Percentiles rank a stretch among this genome's conserved stretches.
Evolutionary conservation across 2,888 invertebrate species (phyloP).

Genomic region (Lasioglossum malachurum): DNA sequence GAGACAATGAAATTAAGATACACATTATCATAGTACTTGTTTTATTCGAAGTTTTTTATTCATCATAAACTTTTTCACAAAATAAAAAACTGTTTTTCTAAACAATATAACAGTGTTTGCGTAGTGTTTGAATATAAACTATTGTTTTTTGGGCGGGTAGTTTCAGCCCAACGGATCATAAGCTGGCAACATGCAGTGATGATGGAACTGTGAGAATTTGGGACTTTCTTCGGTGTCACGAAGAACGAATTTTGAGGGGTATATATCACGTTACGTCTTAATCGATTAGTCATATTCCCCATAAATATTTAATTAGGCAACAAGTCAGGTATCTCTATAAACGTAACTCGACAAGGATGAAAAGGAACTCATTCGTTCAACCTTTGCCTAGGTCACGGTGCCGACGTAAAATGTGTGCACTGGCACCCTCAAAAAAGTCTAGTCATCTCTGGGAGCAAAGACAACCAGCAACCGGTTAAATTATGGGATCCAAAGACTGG

Average conservation of each 20-base stretch:
- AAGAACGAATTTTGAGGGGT: conserved; percentile 97
- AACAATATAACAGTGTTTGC: conserved; percentile 46
- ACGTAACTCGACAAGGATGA: not conserved
- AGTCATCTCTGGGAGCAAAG: conserved; percentile 99
- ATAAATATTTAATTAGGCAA: not conserved
- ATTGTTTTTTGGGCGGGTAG: conserved; percentile 86
- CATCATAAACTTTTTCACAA: conserved; percentile 53
- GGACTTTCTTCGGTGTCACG: conserved; percentile 98
- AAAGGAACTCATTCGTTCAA: conserved; percentile 9
- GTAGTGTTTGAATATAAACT: conserved; percentile 74
- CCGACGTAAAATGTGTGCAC: conserved; percentile 99
- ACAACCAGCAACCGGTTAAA: conserved; percentile 99
- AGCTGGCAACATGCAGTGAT: conserved; percentile 99
- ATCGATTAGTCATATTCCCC: not conserved
- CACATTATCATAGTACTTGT: conserved; percentile 18
- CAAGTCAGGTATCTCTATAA: not conserved
- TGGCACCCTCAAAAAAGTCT: conserved; percentile 99
- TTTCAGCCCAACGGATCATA: conserved; percentile 99
- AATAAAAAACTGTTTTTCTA: conserved; percentile 70
- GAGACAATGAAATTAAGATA: conserved; percentile 25
- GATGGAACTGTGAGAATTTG: conserved; percentile 99
- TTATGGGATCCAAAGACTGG: conserved; percentile 99
- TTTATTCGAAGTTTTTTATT: conserved; percentile 27
- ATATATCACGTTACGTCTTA: conserved; percentile 50
- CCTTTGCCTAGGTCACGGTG: conserved; percentile 92